phyloP scores from a whole-genome alignment of 2,888 invertebrate genomes.

The Bugula neritina region DNA sequence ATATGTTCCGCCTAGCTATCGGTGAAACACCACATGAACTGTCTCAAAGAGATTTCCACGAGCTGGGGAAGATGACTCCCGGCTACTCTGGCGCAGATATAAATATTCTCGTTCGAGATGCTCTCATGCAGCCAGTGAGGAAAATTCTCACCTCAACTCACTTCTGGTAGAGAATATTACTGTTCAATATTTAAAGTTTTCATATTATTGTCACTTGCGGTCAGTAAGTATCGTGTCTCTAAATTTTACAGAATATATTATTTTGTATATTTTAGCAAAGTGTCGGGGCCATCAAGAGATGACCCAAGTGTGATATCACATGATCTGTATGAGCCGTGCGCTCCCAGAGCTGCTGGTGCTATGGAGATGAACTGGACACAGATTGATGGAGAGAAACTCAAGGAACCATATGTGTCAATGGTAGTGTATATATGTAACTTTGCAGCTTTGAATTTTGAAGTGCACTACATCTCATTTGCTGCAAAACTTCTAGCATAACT shows the following conservation, averaged over 20 bases:
- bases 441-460: no score
- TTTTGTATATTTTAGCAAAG: slow-evolving; percentile 51
- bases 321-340: slow-evolving; percentile 90
- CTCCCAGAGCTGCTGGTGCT: slow-evolving; percentile 88
- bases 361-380: slow-evolving; percentile 97
- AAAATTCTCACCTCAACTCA: slow-evolving; percentile 98
- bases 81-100: slow-evolving; percentile 99
- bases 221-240: not conserved
- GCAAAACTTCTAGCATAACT: no score
- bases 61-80: slow-evolving; percentile 75
- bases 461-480: no score
- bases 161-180: slow-evolving; percentile 57
- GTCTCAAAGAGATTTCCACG: slow-evolving; percentile 76
- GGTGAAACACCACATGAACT: slow-evolving; percentile 73
- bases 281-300: slow-evolving; percentile 77
- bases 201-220: not conserved
- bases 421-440: no score
- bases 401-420: slow-evolving; percentile 91
- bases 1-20: slow-evolving; percentile 92
- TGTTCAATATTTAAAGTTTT: not conserved
- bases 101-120: slow-evolving; percentile 91
- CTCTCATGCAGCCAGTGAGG: slow-evolving; percentile 96
- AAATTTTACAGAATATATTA: not conserved
- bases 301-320: slow-evolving; percentile 75
- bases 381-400: slow-evolving; percentile 87